Evolutionary conservation across 2,113 vertebrate genomes (phyloP).

Genomic region (Beaufortia kweichowensis): DNA sequence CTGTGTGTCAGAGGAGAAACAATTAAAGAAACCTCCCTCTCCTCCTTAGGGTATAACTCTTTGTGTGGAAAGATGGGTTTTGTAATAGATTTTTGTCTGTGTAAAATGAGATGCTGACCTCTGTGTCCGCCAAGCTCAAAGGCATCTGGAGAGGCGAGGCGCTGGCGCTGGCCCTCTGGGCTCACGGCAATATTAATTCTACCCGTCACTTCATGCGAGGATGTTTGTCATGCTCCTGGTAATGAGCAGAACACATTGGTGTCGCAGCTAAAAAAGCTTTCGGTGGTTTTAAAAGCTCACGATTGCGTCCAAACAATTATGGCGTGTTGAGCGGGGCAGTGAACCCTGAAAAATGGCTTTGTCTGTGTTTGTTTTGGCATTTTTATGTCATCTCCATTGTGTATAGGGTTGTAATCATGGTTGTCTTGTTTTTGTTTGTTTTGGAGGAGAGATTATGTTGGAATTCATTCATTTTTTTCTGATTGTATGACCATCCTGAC

Average conservation of each 20-base stretch:
- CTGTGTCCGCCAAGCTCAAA: conserved; percentile 66
- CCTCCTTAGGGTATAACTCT: conserved; percentile 65
- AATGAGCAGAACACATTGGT: conserved; percentile 58
- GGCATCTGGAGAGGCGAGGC: conserved; percentile 61
- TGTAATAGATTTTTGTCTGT: conserved; percentile 78
- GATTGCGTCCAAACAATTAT: conserved; percentile 63
- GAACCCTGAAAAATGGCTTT: conserved; percentile 46
- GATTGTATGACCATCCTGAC: no score
- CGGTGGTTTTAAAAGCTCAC: conserved; percentile 57
- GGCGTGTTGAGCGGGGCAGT: conserved; percentile 53
- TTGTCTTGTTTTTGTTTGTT: not conserved
- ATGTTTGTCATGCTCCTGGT: conserved; percentile 59
- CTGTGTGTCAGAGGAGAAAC: conserved; percentile 70
- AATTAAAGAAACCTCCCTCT: conserved; percentile 70
- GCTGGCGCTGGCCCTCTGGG: conserved; percentile 66
- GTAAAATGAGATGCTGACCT: conserved; percentile 78
- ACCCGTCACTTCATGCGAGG: conserved; percentile 63
- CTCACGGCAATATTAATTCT: conserved; percentile 68
- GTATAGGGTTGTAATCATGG: no score
- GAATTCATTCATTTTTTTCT: no score
- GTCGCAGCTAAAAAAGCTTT: conserved; percentile 54
- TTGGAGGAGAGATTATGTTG: no score
- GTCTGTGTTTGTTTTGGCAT: conserved; percentile 32
- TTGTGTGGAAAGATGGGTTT: conserved; percentile 70
- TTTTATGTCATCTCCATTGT: not conserved